phyloP scores from a whole-genome alignment of 2,797 vertebrate genomes.

The Malurus leucopterus region DNA sequence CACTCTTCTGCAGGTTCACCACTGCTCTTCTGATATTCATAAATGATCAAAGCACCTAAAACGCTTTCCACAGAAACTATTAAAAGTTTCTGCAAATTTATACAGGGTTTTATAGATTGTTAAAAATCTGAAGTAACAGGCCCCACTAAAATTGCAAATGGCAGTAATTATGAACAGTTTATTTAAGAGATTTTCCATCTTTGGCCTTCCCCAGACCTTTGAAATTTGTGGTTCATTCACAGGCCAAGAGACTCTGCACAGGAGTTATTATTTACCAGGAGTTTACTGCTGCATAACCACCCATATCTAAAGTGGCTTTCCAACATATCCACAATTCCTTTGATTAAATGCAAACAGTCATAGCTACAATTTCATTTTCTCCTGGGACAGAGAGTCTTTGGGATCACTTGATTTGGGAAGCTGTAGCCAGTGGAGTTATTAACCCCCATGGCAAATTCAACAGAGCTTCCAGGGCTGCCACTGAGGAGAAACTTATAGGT shows the following conservation, averaged over 20 bases:
- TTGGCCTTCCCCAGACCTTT: neutral
- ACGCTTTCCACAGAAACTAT: rapidly evolving
- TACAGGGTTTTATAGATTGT: neutral
- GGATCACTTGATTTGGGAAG: neutral
- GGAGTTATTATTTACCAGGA: neutral
- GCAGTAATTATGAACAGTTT: neutral
- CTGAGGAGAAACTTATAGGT: neutral
- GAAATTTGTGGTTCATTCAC: neutral
- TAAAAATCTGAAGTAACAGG: neutral
- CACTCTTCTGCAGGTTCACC: neutral
- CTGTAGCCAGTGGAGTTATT: neutral
- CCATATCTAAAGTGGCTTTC: neutral
- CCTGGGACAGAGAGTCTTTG: neutral
- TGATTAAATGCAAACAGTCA: neutral
- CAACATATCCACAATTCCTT: neutral
- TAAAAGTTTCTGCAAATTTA: neutral
- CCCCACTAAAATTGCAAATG: neutral
- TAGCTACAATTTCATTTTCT: neutral
- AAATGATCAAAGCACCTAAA: neutral
- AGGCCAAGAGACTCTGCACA: neutral
- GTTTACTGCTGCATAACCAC: neutral
- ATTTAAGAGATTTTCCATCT: neutral
- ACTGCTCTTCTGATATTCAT: neutral
- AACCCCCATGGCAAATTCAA: neutral
- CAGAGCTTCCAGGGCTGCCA: neutral